These are phyloP conservation scores for Stichopus chloronotus DNA, from an alignment of 35 echinoderm and acorn worm species.

Conservation along the genomic window DNA sequence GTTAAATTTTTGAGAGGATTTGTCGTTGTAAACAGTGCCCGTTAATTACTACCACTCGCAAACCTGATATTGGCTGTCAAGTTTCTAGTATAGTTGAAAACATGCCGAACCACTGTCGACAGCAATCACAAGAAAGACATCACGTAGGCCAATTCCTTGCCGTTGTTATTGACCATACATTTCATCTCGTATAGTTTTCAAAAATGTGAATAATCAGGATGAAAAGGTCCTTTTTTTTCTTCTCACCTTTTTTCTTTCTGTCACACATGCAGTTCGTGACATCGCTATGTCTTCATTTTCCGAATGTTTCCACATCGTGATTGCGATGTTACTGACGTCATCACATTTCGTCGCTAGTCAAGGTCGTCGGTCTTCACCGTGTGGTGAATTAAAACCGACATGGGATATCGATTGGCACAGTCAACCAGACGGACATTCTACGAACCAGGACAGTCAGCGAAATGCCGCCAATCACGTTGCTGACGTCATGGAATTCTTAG, in stretches of 20 bases:
- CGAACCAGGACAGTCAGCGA: background rate
- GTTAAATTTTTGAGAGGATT: too few species aligned
- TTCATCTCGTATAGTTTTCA: too few species aligned
- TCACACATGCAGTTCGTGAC: background rate
- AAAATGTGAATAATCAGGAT: too few species aligned
- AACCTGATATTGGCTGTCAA: too few species aligned
- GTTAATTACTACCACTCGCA: too few species aligned
- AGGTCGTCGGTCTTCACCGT: background rate
- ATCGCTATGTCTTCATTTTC: background rate
- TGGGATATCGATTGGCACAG: background rate
- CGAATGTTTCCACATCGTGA: background rate
- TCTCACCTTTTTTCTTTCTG: background rate
- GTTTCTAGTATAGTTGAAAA: too few species aligned
- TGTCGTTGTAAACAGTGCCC: too few species aligned
- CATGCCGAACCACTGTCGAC: too few species aligned
- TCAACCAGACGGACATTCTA: too few species aligned
- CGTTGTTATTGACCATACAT: too few species aligned
- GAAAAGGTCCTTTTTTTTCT: background rate
- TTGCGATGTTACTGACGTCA: background rate
- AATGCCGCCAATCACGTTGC: background rate
- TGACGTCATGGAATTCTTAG: background rate
- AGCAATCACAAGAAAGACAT: too few species aligned
- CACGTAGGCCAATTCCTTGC: too few species aligned
- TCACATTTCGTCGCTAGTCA: background rate
- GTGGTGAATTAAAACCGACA: background rate